Evolutionary conservation across 2,797 vertebrate genomes (phyloP), one percentile per base, ranked within the genome.

Genomic region (Enteromius unitaeniatus): DNA sequence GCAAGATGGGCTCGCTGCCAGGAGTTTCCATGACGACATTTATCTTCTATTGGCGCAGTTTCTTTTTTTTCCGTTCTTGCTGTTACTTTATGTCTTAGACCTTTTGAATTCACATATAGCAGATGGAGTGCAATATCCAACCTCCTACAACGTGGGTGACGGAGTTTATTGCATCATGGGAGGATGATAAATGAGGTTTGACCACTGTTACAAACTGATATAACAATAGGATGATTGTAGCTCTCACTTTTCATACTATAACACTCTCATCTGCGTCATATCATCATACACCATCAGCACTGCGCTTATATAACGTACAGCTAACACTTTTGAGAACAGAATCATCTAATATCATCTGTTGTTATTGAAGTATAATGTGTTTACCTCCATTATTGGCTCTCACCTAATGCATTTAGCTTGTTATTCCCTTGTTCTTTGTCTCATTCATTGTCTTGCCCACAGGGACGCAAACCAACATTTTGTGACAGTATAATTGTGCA

Each of bases 21-120:
- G 40, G 45, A 53, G 82, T 84, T 84, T 72, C 65, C 82, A 84
- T 79, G 82, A 47, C 82, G 40, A 84, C 82, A 49, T 69, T 40
- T 47, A 69, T 77, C 58, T 58, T 78, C 67, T 5, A 17, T 23
- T 78, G 82, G 75, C 82, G 55, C 67, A 28, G 70, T 64, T 75
- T 72, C 45, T 68, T 53, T 60, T 53, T 55, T 34, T 67, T 28
- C 28, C 76, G 11, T n/a, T 45, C 53, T 34, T 58, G 47, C 47
- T 21, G 31, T 37, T n/a, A 17, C 60, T 49, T 51, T 62, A 21
- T 34, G 34, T 78, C 17, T 78, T 23, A 79, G 45, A 67, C 19
- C 77, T 6, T 47, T 40, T 47, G 47, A 78, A 65, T 65, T 62
- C 45, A 67, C 42, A 65, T 15, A 8, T 40, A 64, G 65, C 76